A percentile compares a stretch with the other conserved stretches of the same genome.
Conservation (phyloP, 2,797 vertebrate species). For the Oreochromis grahami region DNA sequence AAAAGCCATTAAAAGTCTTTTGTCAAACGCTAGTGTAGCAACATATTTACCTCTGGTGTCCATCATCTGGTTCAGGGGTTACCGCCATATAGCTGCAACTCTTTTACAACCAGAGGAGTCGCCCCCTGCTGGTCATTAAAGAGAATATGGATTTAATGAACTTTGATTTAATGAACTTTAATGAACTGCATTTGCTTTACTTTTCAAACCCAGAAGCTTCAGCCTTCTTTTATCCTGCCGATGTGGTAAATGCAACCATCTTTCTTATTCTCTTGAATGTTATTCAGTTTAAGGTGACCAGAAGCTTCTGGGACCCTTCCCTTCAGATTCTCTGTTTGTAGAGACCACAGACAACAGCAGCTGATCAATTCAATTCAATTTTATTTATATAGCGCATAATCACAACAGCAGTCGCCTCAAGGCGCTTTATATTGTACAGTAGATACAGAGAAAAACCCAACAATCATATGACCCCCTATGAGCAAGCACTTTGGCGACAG, state of each 20-base stretch:
- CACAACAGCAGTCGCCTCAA: no score
- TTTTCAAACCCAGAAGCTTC: background rate
- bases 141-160: rapidly evolving
- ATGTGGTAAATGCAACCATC: background rate
- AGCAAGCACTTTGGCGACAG: no score
- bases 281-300: rapidly evolving
- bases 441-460: no score
- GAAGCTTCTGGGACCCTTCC: background rate
- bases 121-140: background rate
- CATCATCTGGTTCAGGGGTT: background rate
- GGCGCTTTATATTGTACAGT: no score
- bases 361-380: background rate
- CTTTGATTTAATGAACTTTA: rapidly evolving
- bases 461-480: no score
- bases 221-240: rapidly evolving
- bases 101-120: background rate
- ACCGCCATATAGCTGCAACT: rapidly evolving
- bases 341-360: background rate
- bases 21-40: rapidly evolving
- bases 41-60: background rate
- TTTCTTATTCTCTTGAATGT: rapidly evolving
- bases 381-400: no score
- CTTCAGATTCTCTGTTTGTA: background rate
- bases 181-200: background rate
- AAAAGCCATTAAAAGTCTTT: background rate